A percentile compares a stretch with the other conserved stretches of the same genome.
Conservation (phyloP, 2,113 vertebrate genomes). For the Ammodytes dubius region DNA sequence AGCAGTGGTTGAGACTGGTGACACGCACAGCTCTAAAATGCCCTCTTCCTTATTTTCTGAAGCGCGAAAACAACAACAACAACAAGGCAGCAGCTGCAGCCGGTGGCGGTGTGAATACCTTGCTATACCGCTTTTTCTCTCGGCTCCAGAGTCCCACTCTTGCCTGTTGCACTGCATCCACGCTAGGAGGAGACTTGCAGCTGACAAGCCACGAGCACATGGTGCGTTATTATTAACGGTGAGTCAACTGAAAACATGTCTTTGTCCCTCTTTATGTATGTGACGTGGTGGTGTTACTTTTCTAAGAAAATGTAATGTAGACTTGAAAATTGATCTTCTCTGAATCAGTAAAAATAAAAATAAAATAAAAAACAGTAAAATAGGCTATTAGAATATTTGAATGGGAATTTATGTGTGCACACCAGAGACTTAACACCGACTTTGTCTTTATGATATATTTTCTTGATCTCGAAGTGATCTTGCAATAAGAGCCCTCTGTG, state of each 20-base stretch:
- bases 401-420: background rate
- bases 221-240: slow-evolving; percentile 59
- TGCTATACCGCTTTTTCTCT: background rate
- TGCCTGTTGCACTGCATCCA: slow-evolving; percentile 36
- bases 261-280: slow-evolving; percentile 14
- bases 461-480: background rate
- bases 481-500: background rate
- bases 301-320: background rate
- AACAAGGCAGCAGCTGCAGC: slow-evolving; percentile 26
- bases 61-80: background rate
- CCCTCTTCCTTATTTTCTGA: background rate
- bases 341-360: too few relatives aligned
- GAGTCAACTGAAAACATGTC: slow-evolving; percentile 52
- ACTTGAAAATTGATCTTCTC: background rate
- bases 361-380: background rate
- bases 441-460: background rate
- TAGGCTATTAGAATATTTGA: background rate
- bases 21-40: slow-evolving; percentile 3
- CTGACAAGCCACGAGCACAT: slow-evolving; percentile 47
- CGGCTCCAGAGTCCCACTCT: background rate
- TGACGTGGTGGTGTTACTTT: background rate
- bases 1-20: background rate
- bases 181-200: slow-evolving; percentile 24
- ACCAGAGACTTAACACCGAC: background rate
- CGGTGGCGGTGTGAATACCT: background rate